Conservation (phyloP, 2,113 vertebrate species). For the Cromileptes altivelis region DNA sequence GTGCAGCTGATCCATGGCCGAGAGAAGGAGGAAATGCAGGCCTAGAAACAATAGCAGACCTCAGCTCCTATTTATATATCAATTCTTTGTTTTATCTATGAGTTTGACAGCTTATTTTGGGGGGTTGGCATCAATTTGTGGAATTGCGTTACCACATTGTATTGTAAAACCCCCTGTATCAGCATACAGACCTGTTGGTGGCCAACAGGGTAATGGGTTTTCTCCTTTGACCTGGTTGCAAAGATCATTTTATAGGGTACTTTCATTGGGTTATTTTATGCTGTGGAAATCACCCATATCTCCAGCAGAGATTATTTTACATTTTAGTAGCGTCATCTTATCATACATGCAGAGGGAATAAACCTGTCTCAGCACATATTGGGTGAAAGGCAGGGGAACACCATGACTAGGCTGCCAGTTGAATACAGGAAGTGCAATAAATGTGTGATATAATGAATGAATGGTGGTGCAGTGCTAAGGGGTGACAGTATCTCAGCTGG, state of each 20-base stretch:
- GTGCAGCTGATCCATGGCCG: slow-evolving; percentile 73
- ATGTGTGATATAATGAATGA: slow-evolving; percentile 45
- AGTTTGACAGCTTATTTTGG: slow-evolving; percentile 54
- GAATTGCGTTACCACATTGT: slow-evolving; percentile 2
- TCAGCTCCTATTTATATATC: slow-evolving; percentile 77
- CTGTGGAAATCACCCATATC: background rate
- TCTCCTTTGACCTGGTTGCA: slow-evolving; percentile 8
- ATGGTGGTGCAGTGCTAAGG: slow-evolving; percentile 17
- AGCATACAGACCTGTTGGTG: slow-evolving; percentile 30
- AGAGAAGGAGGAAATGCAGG: slow-evolving; percentile 65
- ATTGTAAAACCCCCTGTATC: slow-evolving; percentile 33
- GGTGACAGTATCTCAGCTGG: slow-evolving; percentile 10
- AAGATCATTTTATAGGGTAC: slow-evolving; percentile 16
- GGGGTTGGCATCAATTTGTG: slow-evolving; percentile 37
- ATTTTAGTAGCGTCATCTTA: background rate
- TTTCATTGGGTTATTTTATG: background rate
- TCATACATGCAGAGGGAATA: background rate
- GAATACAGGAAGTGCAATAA: slow-evolving; percentile 10
- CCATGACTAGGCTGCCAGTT: background rate
- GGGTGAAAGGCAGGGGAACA: slow-evolving; percentile 18
- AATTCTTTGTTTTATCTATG: slow-evolving; percentile 65
- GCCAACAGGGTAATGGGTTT: slow-evolving; percentile 15
- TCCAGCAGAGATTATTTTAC: background rate
- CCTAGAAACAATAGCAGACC: slow-evolving; percentile 77
- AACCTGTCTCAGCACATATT: background rate